Conservation (phyloP, 2,888 invertebrate genomes). For the Agonopterix heracliana region DNA sequence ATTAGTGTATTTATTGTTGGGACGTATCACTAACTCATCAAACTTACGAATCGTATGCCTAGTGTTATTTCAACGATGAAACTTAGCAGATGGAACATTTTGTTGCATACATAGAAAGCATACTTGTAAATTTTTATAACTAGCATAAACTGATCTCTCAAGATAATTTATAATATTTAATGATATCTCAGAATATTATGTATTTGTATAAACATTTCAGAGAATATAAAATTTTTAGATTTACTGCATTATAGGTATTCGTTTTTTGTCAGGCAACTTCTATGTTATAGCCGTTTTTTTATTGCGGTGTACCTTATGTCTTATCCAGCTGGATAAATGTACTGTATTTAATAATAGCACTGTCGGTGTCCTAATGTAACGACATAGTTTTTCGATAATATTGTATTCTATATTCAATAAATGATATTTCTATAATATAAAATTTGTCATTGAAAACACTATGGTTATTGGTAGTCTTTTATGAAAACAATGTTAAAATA, state of each 20-base stretch:
- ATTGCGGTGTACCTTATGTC: slow-evolving; percentile 52
- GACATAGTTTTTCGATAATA: slow-evolving; percentile 73
- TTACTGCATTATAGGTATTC: slow-evolving; percentile 56
- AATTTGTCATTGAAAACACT: slow-evolving; percentile 71
- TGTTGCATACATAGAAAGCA: slow-evolving; percentile 60
- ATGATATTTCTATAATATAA: slow-evolving; percentile 72
- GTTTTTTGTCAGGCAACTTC: slow-evolving; percentile 54
- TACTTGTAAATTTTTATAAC: slow-evolving; percentile 72
- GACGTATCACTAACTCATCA: slow-evolving; percentile 54
- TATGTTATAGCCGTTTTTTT: slow-evolving; percentile 45
- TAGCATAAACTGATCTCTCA: slow-evolving; percentile 75
- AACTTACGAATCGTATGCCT: slow-evolving; percentile 52
- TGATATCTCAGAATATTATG: slow-evolving; percentile 67
- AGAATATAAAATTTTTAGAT: slow-evolving; percentile 63
- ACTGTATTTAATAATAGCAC: slow-evolving; percentile 56
- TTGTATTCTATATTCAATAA: slow-evolving; percentile 74
- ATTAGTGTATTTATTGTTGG: slow-evolving; percentile 64
- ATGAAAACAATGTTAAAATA: slow-evolving; percentile 63
- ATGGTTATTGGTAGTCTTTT: slow-evolving; percentile 69
- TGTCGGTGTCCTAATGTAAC: slow-evolving; percentile 69
- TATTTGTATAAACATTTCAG: slow-evolving; percentile 70
- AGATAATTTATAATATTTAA: slow-evolving; percentile 69
- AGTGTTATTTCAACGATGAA: slow-evolving; percentile 60
- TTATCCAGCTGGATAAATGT: slow-evolving; percentile 60
- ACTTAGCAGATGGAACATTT: slow-evolving; percentile 54